Conservation (phyloP, 2,113 vertebrate species). For the Microcebus lehilahytsara region DNA sequence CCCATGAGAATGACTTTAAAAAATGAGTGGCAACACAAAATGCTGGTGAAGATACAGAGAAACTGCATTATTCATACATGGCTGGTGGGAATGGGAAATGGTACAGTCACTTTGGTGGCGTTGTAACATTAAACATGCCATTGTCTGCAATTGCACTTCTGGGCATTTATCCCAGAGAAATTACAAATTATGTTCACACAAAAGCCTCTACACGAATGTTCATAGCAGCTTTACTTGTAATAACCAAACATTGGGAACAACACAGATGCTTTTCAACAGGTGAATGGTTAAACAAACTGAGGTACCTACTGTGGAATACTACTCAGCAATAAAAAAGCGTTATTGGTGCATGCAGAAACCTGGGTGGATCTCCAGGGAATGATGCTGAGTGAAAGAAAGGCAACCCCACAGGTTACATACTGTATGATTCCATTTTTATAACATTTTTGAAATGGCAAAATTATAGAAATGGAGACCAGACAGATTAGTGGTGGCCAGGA, state of each 20-base stretch:
- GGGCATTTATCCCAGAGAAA: conserved; percentile 37
- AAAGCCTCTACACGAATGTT: neutral
- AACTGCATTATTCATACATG: neutral
- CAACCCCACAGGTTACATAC: neutral
- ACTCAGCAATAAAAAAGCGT: neutral
- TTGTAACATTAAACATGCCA: neutral
- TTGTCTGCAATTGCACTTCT: neutral
- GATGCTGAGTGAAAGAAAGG: neutral
- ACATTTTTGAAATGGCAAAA: neutral
- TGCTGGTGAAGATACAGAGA: neutral
- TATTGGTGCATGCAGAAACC: neutral
- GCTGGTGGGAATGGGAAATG: neutral
- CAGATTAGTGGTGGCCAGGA: neutral
- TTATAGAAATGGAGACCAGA: neutral
- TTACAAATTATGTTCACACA: neutral
- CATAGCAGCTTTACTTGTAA: conserved; percentile 3
- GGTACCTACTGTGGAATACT: neutral
- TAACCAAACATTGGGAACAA: neutral
- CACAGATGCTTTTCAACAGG: neutral
- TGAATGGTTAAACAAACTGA: neutral
- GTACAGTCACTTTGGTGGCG: neutral
- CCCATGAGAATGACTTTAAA: neutral
- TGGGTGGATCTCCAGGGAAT: neutral
- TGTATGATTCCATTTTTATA: neutral
- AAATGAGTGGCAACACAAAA: neutral